Evolutionary conservation across 2,888 invertebrate genomes (phyloP), one percentile per base, ranked within the genome.

Genomic region (Drosophila kambysellisi): DNA sequence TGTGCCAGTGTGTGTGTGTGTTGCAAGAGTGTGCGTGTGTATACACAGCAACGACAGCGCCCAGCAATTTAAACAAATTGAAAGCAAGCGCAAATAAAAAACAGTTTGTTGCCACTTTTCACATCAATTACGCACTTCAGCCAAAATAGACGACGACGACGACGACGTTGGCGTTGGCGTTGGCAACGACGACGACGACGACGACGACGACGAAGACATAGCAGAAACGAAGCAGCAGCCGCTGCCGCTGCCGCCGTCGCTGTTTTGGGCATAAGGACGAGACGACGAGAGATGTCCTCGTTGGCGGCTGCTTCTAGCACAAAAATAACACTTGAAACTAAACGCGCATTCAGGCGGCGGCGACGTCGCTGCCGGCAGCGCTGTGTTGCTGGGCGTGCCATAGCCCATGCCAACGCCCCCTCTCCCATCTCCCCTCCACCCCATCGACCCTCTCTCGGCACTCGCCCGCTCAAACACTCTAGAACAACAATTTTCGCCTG

Each of bases 271-370:
- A 33, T 67, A 63, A 74, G 74, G 71, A 72, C 62, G 79, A 76
- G 73, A 70, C 80, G 80, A 53, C 59, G 32, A 39, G 63, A 76
- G 79, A 79, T 78, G 78, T 79, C 68, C 78, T 79, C 80, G 78
- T 79, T 76, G 78, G 71, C 74, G 74, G 82, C 82, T 67, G 83
- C 79, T 79, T 81, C 89, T 86, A 88, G 89, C 80, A 89, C 85
- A 89, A 87, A 89, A 88, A 88, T 89, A 88, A 89, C 89, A 89
- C 88, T 88, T 89, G 83, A 89, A 89, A 88, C 86, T 88, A 88
- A 88, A 88, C 83, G 86, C 88, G 89, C 89, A 86, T 86, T 86
- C 85, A 88, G 81, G 70, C 82, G 65, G 76, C 74, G 61, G 76
- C 74, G 61, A 17, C 79, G 25, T 52, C 39, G 74, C 68, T 66